Percentiles rank a stretch among this genome's conserved stretches.
phyloP scores from a whole-genome alignment of 2,888 invertebrate species.

The Dryomyza anilis region DNA sequence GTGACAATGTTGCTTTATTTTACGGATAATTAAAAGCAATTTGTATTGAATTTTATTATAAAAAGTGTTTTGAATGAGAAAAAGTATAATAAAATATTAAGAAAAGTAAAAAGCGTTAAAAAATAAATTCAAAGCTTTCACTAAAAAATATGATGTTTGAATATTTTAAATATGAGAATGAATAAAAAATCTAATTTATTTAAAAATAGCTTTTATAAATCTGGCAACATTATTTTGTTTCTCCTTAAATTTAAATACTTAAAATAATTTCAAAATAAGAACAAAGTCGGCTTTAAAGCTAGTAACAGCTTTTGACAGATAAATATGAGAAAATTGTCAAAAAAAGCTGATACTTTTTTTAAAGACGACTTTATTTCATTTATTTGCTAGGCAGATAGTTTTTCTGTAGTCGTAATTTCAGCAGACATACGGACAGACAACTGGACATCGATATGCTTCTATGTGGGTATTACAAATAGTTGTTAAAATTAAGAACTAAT shows the following conservation, averaged over 20 bases:
- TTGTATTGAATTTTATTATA: neutral
- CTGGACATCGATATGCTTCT: no score
- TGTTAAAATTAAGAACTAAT: no score
- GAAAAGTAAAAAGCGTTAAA: neutral
- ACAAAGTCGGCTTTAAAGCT: neutral
- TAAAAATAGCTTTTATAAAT: neutral
- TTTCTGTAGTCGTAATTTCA: no score
- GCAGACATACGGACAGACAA: no score
- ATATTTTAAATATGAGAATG: neutral
- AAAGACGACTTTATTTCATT: no score
- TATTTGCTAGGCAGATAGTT: no score
- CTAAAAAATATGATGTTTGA: no score
- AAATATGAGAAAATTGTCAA: no score
- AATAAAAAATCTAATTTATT: neutral
- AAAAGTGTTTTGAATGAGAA: neutral
- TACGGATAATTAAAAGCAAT: slow-evolving; percentile 15
- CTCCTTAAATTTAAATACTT: neutral
- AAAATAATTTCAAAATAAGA: neutral
- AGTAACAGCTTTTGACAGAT: no score
- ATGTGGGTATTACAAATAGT: no score
- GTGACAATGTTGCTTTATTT: slow-evolving; percentile 37
- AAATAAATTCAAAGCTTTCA: neutral
- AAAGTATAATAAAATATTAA: slow-evolving; percentile 26
- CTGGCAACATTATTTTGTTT: no score
- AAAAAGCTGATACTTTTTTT: no score